Conservation (phyloP, 2,888 invertebrate genomes). For the Liopterus haemorrhoidalis region DNA sequence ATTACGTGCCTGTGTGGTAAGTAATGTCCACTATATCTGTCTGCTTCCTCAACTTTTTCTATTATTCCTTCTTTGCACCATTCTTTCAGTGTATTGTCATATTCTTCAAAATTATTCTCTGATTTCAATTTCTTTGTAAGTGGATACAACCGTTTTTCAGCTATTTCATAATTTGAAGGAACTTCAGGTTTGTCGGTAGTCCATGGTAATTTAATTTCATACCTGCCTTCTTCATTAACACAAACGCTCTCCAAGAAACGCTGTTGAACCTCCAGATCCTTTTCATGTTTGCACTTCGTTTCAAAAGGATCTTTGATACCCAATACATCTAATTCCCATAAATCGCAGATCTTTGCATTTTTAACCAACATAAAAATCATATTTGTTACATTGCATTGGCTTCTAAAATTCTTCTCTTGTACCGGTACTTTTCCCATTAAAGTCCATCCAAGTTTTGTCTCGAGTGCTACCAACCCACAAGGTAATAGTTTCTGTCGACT, state of each 20-base stretch:
- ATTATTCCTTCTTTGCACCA: conserved; percentile 35
- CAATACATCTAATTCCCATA: conserved; percentile 34
- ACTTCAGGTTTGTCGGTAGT: conserved; percentile 27
- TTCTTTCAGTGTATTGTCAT: conserved; percentile 29
- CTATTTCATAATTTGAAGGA: conserved; percentile 25
- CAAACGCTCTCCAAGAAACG: conserved; percentile 1
- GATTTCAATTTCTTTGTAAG: conserved; percentile 19
- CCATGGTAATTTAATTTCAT: conserved; percentile 33
- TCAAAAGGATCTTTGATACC: conserved; percentile 34
- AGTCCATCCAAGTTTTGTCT: conserved; percentile 27
- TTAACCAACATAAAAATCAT: background rate
- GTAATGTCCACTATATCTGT: conserved; percentile 11
- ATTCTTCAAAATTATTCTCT: conserved; percentile 15
- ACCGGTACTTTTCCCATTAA: conserved; percentile 20
- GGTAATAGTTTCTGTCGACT: conserved; percentile 15
- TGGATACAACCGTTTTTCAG: conserved; percentile 20
- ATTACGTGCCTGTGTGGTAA: conserved; percentile 25
- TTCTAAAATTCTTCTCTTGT: conserved; percentile 2
- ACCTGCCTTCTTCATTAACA: conserved; percentile 26
- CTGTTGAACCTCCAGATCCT: conserved; percentile 9
- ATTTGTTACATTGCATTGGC: background rate
- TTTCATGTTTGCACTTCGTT: conserved; percentile 23
- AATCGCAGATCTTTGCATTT: background rate
- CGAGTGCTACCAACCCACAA: conserved; percentile 23
- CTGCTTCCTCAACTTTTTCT: conserved; percentile 15